phyloP scores from a whole-genome alignment of 2,113 vertebrate genomes.

The Chelonoidis abingdonii region DNA sequence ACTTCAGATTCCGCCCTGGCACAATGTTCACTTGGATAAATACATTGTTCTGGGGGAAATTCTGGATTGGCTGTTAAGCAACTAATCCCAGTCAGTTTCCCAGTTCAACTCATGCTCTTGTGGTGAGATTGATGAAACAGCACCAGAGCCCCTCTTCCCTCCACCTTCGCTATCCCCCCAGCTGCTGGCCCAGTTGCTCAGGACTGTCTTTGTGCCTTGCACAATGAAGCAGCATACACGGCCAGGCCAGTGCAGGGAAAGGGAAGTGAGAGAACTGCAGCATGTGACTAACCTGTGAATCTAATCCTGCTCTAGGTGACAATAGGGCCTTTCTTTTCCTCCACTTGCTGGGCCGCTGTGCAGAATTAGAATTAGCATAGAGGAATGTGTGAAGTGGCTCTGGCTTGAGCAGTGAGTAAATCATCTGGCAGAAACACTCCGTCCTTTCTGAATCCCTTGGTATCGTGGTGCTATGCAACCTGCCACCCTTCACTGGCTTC shows the following conservation, averaged over 20 bases:
- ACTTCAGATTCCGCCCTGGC: not conserved
- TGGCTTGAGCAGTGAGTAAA: not conserved
- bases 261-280: not conserved
- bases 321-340: conserved; percentile 56
- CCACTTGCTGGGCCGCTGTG: not conserved
- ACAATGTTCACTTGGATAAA: accelerated
- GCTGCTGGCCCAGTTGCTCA: not conserved
- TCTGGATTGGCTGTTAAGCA: not conserved
- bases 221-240: not conserved
- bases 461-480: accelerated
- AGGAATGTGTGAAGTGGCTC: conserved; percentile 30
- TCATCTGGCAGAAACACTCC: not conserved
- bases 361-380: conserved; percentile 25
- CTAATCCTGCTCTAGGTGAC: conserved; percentile 21
- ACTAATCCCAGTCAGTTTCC: not conserved
- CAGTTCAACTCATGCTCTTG: accelerated
- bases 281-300: not conserved
- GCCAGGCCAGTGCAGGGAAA: not conserved
- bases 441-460: not conserved
- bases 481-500: not conserved
- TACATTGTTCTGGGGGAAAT: not conserved
- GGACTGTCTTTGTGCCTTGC: not conserved
- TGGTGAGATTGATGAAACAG: accelerated
- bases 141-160: not conserved
- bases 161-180: not conserved